Conservation (phyloP, 2,113 vertebrate species). For the Heterochromis multidens region DNA sequence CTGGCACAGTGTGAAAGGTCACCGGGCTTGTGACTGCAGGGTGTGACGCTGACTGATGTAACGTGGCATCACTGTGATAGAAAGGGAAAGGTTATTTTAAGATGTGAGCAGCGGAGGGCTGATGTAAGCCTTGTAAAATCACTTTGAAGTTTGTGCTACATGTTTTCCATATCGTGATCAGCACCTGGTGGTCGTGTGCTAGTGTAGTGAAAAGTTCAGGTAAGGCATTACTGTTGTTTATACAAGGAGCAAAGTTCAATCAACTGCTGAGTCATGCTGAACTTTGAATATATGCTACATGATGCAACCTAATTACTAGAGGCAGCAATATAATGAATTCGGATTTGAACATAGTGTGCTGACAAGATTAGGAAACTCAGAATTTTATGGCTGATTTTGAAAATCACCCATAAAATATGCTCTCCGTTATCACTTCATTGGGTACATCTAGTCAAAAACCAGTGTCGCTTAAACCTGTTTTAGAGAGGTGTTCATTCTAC, state of each 20-base stretch:
- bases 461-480: background rate
- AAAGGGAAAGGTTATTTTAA: slow-evolving; percentile 44
- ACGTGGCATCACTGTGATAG: slow-evolving; percentile 5
- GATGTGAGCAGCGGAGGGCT: background rate
- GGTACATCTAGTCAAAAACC: background rate
- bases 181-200: background rate
- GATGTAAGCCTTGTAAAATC: slow-evolving; percentile 1
- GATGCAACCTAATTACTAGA: background rate
- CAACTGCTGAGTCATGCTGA: background rate
- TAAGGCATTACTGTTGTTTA: background rate
- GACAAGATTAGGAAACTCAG: background rate
- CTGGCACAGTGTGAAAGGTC: slow-evolving; percentile 46
- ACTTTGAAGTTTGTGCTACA: background rate
- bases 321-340: background rate
- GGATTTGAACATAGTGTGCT: too few species aligned
- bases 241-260: background rate
- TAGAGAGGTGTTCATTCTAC: background rate
- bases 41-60: slow-evolving; percentile 23
- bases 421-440: background rate
- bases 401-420: background rate
- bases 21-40: slow-evolving; percentile 26
- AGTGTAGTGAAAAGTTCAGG: background rate
- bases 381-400: too few species aligned
- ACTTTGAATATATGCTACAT: background rate
- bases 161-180: background rate